Evolutionary conservation across 1,140 invertebrate species (phyloP), one percentile per base, ranked within the genome.

Genomic region (Drosophila kikkawai): DNA sequence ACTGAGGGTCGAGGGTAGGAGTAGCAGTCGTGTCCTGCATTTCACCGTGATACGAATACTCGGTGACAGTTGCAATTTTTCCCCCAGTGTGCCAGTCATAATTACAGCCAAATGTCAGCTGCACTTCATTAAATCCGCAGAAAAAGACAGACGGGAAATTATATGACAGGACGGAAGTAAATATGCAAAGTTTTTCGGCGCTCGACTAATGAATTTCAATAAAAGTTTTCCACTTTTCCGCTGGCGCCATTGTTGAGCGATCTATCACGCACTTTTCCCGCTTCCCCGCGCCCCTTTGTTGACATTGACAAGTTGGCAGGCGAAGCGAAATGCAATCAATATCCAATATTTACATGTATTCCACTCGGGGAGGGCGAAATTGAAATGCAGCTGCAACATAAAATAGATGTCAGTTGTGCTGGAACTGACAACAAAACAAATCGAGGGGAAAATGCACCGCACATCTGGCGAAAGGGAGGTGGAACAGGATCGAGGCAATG

Each of bases 321-420:
- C 75, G 56, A 68, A 69, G 66, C 74, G 83, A 83, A 87, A 88
- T 83, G 84, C 79, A 87, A 88, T 83, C 83, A 87, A 86, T 82
- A 86, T 80, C 76, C 83, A 69, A 83, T 56, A 74, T 88, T 87
- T 74, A 69, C 73, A 65, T 71, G 64, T 48, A 47, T 51, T 65
- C 37, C 69, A 57, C 39, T 50, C 45, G 59, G 11, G 47, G 22
- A 26, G 50, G 51, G 55, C n/a, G 32, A 74, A 75, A 75, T 75
- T 75, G 78, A 80, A 67, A 68, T 79, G 69, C 69, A 79, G 60
- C 56, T 69, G 75, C 60, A 82, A 69, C 69, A 64, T 76, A 79
- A 74, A 85, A 70, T 65, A 71, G 75, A 71, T 87, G 84, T 87
- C 79, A 87, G 65, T 83, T 69, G 53, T 63, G 53, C 71, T 82